Percentiles rank a stretch among this genome's conserved stretches.
Conservation (phyloP, 2,113 vertebrate genomes). For the Brachyhypopomus gauderio region DNA sequence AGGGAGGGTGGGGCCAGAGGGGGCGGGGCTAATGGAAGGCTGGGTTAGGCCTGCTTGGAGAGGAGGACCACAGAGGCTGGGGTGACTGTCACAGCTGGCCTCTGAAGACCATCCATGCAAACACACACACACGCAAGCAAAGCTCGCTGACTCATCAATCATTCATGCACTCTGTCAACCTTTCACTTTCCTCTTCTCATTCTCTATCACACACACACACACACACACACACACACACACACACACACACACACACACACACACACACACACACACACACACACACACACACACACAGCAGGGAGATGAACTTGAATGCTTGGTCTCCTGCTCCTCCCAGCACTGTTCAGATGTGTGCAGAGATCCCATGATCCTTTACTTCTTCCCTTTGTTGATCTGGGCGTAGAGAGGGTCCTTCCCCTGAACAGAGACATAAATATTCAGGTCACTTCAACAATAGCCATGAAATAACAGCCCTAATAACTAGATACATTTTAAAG, state of each 20-base stretch:
- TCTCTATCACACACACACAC: not conserved
- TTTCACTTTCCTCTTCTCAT: not conserved
- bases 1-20: slow-evolving; percentile 48
- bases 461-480: not conserved
- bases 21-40: slow-evolving; percentile 43
- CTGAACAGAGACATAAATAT: slow-evolving; percentile 70
- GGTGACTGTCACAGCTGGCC: slow-evolving; percentile 55
- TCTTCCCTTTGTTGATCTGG: slow-evolving; percentile 96
- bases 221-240: slow-evolving; percentile 9
- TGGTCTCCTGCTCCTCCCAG: slow-evolving; percentile 69
- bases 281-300: slow-evolving; percentile 47
- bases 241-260: slow-evolving; percentile 52
- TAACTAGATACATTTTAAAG: not conserved
- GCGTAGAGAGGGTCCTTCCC: slow-evolving; percentile 94
- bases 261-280: slow-evolving; percentile 43
- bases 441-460: slow-evolving; percentile 38
- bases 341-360: slow-evolving; percentile 66
- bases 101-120: slow-evolving; percentile 29
- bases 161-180: not conserved
- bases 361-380: slow-evolving; percentile 77
- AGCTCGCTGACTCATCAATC: slow-evolving; percentile 47
- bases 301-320: slow-evolving; percentile 51
- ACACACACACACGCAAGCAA: slow-evolving; percentile 31
- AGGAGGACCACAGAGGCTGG: slow-evolving; percentile 41
- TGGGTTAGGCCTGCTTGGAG: slow-evolving; percentile 46